A percentile compares a stretch with the other conserved stretches of the same genome.
phyloP scores from a whole-genome alignment of 1,140 invertebrate genomes.

The Lasaia peninsularis region DNA sequence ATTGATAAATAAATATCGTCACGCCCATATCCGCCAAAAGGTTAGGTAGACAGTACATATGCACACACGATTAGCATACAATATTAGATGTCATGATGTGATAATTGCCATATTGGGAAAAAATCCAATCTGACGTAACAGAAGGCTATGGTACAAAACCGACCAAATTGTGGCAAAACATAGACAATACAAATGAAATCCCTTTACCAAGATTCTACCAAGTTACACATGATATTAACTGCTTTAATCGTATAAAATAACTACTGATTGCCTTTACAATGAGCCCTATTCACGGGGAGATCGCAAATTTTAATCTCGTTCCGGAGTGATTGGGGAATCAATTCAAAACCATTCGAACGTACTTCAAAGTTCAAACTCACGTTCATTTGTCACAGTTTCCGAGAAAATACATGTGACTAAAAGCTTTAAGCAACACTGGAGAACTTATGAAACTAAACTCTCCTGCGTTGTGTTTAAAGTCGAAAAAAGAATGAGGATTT shows the following conservation, averaged over 20 bases:
- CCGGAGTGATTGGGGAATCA: slow-evolving; percentile 40
- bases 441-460: slow-evolving; percentile 7
- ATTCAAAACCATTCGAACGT: slow-evolving; percentile 53
- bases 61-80: too few species aligned
- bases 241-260: slow-evolving; percentile 20
- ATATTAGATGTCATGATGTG: too few species aligned
- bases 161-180: too few species aligned
- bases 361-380: slow-evolving; percentile 59
- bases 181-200: not conserved
- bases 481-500: slow-evolving; percentile 9
- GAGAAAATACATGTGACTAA: slow-evolving; percentile 17
- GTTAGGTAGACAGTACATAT: too few species aligned
- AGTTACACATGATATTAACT: not conserved
- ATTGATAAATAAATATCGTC: too few species aligned
- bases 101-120: too few species aligned
- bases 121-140: too few species aligned
- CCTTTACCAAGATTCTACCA: not conserved
- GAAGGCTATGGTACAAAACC: too few species aligned
- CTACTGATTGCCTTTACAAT: slow-evolving; percentile 21
- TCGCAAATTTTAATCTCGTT: slow-evolving; percentile 47
- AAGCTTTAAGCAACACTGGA: slow-evolving; percentile 2
- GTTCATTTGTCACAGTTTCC: slow-evolving; percentile 64
- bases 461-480: slow-evolving; percentile 8
- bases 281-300: slow-evolving; percentile 22
- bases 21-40: too few species aligned